Evolutionary conservation across 2,113 vertebrate species (phyloP).

Genomic region (Phaethornis superciliosus): DNA sequence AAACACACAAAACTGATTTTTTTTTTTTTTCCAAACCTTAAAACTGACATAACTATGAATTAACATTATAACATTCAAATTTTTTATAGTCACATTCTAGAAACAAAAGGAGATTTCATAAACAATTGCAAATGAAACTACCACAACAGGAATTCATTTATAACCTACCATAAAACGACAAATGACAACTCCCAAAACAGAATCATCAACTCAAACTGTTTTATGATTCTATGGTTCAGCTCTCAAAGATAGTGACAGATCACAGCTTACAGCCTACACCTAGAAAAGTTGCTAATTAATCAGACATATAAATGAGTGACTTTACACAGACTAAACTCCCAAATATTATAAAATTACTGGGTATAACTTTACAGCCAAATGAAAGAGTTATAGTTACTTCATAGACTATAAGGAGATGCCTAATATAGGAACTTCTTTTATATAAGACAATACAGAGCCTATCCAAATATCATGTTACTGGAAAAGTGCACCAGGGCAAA

Average conservation of each 20-base stretch:
- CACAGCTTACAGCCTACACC: not conserved
- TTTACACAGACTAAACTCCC: not conserved
- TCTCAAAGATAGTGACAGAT: not conserved
- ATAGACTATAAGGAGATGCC: not conserved
- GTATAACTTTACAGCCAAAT: not conserved
- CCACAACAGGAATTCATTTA: not conserved
- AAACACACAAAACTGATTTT: not conserved
- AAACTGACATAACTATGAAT: not conserved
- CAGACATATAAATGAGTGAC: not conserved
- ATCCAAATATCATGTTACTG: constrained; percentile 21
- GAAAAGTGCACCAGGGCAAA: constrained; percentile 42
- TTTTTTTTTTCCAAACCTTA: not conserved
- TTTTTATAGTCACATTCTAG: not conserved
- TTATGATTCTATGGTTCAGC: not conserved
- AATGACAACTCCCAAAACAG: not conserved
- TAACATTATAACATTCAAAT: not conserved
- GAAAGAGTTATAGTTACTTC: not conserved
- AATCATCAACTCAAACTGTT: not conserved
- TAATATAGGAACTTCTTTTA: not conserved
- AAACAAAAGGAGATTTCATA: not conserved
- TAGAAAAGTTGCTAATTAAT: not conserved
- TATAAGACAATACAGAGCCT: not conserved
- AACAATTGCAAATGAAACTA: not conserved
- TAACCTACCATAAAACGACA: not conserved
- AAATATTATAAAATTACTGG: not conserved